Conservation (phyloP, 1,140 invertebrate genomes). For the Drosophila ohnishii region DNA sequence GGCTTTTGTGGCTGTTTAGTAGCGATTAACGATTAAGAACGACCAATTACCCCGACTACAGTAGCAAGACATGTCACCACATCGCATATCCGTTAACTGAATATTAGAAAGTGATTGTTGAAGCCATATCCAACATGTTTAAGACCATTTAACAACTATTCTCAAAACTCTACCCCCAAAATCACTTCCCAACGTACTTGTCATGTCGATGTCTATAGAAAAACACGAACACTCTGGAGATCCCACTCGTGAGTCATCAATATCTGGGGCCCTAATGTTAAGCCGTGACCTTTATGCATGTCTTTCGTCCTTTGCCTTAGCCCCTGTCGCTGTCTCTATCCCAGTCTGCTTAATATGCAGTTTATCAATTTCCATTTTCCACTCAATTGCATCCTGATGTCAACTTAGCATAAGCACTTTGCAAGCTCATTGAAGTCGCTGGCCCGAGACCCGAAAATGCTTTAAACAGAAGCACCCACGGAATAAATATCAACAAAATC, state of each 20-base stretch:
- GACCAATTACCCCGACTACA: conserved; percentile 10
- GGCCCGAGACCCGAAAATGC: conserved; percentile 3
- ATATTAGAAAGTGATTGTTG: conserved; percentile 69
- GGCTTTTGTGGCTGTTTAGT: conserved; percentile 12
- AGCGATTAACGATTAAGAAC: conserved; percentile 8
- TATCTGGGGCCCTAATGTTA: conserved; percentile 36
- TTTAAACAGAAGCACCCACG: neutral
- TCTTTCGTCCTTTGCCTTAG: conserved; percentile 5
- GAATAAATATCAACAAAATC: neutral
- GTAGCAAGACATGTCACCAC: conserved; percentile 23
- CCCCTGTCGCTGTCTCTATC: conserved; percentile 1
- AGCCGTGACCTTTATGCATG: conserved; percentile 31
- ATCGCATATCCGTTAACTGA: conserved; percentile 69
- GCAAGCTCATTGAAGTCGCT: conserved; percentile 33
- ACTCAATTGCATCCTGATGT: conserved; percentile 41
- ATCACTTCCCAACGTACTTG: conserved; percentile 31
- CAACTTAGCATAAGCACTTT: conserved; percentile 33
- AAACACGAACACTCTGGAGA: conserved; percentile 71
- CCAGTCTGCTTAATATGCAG: conserved; percentile 32
- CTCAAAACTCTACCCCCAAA: conserved; percentile 30
- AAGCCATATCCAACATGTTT: conserved; percentile 36
- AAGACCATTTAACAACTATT: conserved; percentile 46
- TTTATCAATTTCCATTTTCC: conserved; percentile 42
- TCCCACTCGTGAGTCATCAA: conserved; percentile 76
- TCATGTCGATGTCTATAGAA: conserved; percentile 71